Evolutionary conservation across 2,888 invertebrate species (phyloP), one percentile per base, ranked within the genome.

Genomic region (Nomada lathburiana): DNA sequence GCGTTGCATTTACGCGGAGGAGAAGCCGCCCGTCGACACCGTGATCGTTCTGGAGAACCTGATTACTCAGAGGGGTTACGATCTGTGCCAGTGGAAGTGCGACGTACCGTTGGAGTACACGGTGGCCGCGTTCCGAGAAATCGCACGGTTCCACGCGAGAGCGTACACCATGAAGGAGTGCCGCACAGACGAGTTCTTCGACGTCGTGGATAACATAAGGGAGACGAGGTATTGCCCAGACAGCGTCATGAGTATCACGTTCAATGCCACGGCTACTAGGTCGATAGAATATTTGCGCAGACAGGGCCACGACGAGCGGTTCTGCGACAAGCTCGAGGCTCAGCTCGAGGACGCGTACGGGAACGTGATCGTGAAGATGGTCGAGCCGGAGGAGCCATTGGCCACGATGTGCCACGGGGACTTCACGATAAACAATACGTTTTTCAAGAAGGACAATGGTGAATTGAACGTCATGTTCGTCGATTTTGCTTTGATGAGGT

Each of bases 321-420:
- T 93, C 50, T 89, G 89, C 2, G 85, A 91, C 53, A 88, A 85
- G 42, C 70, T 91, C 59, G 83, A 86, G 11, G 65, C 52, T 13
- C 65, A 87, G 0, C 74, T 92, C 0, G 23, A 76, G 2, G 11
- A 79, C 3, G 10, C 26, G 0, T 80, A 36, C 18, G 42, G 62
- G 0, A 82, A 84, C 0, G 64, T 90, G 10, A 20, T 91, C 44
- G 0, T 89, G 23, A 83, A 88, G 16, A 42, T 69, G 4, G 1
- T 83, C 0, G 13, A 85, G 20, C 84, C 90, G 0, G 73, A 77
- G 0, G 93, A 93, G 60, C 92, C 92, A 1, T 68, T 93, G 0
- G 89, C 92, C 1, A 91, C 90, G 0, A 16, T 93, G 2, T 90
- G 92, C 71, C 93, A 93, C 65, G 93, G 93, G 0, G 93, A 93